Evolutionary conservation across 2,113 vertebrate genomes (phyloP).

Genomic region (Laticauda laticaudata): DNA sequence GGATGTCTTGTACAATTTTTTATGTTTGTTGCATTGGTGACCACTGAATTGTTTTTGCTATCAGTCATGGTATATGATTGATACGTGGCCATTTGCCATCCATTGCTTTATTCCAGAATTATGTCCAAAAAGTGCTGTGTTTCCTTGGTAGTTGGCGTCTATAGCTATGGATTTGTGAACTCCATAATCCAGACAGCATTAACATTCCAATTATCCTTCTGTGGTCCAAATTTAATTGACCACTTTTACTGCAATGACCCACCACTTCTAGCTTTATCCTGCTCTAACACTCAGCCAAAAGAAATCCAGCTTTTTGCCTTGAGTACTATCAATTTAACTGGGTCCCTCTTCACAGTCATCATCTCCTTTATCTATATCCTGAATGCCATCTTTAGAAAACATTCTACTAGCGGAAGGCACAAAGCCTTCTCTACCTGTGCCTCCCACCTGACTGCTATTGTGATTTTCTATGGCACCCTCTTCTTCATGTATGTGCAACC

Average conservation of each 20-base stretch:
- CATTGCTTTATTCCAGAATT: slow-evolving; percentile 42
- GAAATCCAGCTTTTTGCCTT: slow-evolving; percentile 41
- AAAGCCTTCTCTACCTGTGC: background rate
- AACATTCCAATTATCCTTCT: slow-evolving; percentile 53
- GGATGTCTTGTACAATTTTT: slow-evolving; percentile 26
- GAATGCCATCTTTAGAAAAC: slow-evolving; percentile 33
- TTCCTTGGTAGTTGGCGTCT: background rate
- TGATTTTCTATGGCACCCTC: slow-evolving; percentile 16
- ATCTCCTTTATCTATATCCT: slow-evolving; percentile 38
- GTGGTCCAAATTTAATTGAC: slow-evolving; percentile 16
- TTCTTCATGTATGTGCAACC: slow-evolving; percentile 25
- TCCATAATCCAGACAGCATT: slow-evolving; percentile 45
- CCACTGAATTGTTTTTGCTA: slow-evolving; percentile 46
- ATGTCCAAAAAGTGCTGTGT: background rate
- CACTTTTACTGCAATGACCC: slow-evolving; percentile 29
- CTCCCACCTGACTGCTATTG: background rate
- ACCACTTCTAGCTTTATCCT: slow-evolving; percentile 52
- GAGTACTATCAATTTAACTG: slow-evolving; percentile 23
- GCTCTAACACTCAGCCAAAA: slow-evolving; percentile 33
- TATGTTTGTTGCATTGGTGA: slow-evolving; percentile 50
- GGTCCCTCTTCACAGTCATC: slow-evolving; percentile 31
- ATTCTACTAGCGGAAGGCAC: slow-evolving; percentile 4
- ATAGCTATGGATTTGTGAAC: slow-evolving; percentile 1
- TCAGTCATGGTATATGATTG: slow-evolving; percentile 45
- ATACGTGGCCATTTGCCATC: slow-evolving; percentile 25